Evolutionary conservation across 2,888 invertebrate species (phyloP).

Genomic region (Drosophila peninsularis): DNA sequence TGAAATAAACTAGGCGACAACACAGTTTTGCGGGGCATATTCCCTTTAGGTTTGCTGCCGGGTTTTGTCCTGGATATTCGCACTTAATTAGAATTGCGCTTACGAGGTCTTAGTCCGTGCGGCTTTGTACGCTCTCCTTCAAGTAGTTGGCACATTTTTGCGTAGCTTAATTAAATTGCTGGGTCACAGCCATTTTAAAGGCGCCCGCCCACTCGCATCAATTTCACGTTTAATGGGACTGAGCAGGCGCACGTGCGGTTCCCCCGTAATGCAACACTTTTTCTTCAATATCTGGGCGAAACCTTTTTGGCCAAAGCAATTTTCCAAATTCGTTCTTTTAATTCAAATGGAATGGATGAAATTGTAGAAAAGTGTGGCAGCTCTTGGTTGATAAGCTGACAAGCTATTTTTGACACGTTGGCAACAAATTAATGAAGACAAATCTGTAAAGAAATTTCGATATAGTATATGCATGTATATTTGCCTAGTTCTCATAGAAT

Average conservation of each 20-base stretch:
- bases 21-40: slow-evolving; percentile 55
- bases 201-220: slow-evolving; percentile 11
- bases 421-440: neutral
- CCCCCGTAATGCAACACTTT: slow-evolving; percentile 16
- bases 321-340: slow-evolving; percentile 1
- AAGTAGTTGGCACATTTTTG: slow-evolving; percentile 58
- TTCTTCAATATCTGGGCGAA: neutral
- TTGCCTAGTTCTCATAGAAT: neutral
- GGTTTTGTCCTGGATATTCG: slow-evolving; percentile 55
- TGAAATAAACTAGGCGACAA: slow-evolving; percentile 76
- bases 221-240: slow-evolving; percentile 33
- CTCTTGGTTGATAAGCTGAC: neutral
- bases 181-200: slow-evolving; percentile 9
- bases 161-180: slow-evolving; percentile 54
- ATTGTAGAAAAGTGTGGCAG: neutral
- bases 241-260: slow-evolving; percentile 19
- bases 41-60: slow-evolving; percentile 28
- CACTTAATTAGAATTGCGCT: slow-evolving; percentile 79
- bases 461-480: neutral
- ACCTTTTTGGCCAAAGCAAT: neutral
- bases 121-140: slow-evolving; percentile 47
- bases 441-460: neutral
- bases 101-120: slow-evolving; percentile 62
- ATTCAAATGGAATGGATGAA: neutral
- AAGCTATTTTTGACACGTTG: neutral